Conservation (phyloP, 2,797 vertebrate genomes). For the Falco columbarius region DNA sequence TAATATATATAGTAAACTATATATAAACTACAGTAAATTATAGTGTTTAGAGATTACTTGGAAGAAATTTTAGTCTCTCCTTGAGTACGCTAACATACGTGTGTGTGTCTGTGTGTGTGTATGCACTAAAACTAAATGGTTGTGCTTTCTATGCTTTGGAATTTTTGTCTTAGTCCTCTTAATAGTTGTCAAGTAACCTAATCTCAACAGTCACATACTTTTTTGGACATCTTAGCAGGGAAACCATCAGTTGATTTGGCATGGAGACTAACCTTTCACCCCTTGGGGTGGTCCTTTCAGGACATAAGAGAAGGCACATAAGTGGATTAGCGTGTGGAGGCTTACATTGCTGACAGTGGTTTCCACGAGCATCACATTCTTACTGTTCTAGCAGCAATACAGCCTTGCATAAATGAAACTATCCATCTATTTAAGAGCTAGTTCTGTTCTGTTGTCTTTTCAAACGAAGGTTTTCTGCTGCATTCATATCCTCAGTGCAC, state of each 20-base stretch:
- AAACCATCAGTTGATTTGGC: conserved; percentile 35
- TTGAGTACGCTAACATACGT: accelerated
- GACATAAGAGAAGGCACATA: not conserved
- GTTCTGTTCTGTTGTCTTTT: not conserved
- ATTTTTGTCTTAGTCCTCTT: conserved; percentile 2
- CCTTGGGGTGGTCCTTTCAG: conserved; percentile 35
- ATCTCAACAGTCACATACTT: conserved; percentile 50
- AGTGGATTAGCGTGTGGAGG: conserved; percentile 19
- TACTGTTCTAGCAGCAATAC: not conserved
- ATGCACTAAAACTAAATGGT: not conserved
- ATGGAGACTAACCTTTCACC: conserved; percentile 64
- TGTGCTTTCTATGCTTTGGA: not conserved
- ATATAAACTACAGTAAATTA: not conserved
- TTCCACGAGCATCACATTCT: not conserved
- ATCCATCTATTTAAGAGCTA: not conserved
- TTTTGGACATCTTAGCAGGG: conserved; percentile 11
- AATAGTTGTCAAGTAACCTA: conserved; percentile 31
- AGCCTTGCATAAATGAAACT: not conserved
- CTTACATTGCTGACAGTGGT: not conserved
- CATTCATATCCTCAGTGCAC: not conserved
- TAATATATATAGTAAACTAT: not conserved
- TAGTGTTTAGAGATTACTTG: not conserved
- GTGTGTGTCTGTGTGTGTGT: too few relatives aligned
- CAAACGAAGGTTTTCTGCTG: not conserved
- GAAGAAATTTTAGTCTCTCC: not conserved